These are phyloP conservation scores for Anguilla megastoma DNA, from an alignment of 2,797 vertebrate species.

Conservation along the genomic window DNA sequence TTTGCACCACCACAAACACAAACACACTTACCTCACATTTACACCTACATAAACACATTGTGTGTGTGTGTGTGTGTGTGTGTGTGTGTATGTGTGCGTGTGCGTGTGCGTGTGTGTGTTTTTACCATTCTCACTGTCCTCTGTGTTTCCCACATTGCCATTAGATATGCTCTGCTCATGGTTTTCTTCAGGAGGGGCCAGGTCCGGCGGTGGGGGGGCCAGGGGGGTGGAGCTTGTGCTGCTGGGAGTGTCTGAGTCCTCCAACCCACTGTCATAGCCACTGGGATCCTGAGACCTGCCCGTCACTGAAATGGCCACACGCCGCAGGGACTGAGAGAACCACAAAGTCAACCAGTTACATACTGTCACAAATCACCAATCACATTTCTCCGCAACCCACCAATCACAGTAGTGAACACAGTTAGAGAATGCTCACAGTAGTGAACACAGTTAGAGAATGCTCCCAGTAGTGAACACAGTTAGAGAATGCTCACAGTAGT, in stretches of 20 bases:
- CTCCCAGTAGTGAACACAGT: too few relatives aligned
- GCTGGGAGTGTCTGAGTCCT: slow-evolving; percentile 98
- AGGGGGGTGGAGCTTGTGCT: slow-evolving; percentile 90
- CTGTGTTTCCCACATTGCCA: slow-evolving; percentile 98
- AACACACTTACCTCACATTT: too few relatives aligned
- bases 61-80: neutral
- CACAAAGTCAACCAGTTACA: neutral
- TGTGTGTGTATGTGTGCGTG: neutral
- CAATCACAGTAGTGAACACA: neutral
- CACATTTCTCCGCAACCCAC: neutral
- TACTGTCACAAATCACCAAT: neutral
- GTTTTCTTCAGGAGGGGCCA: slow-evolving; percentile 95
- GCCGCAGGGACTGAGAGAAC: slow-evolving; percentile 86
- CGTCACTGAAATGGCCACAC: slow-evolving; percentile 98
- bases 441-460: too few relatives aligned
- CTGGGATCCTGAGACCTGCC: slow-evolving; percentile 94
- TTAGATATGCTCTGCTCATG: slow-evolving; percentile 97
- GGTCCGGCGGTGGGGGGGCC: slow-evolving; percentile 35
- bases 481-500: too few relatives aligned
- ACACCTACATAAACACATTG: too few relatives aligned
- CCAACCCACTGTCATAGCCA: slow-evolving; percentile 98
- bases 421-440: too few relatives aligned
- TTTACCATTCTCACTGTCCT: slow-evolving; percentile 96
- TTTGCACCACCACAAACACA: neutral
- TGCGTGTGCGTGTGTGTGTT: neutral